Evolutionary conservation across 2,888 invertebrate species (phyloP), one percentile per base, ranked within the genome.

Genomic region (Parnassius apollo): DNA sequence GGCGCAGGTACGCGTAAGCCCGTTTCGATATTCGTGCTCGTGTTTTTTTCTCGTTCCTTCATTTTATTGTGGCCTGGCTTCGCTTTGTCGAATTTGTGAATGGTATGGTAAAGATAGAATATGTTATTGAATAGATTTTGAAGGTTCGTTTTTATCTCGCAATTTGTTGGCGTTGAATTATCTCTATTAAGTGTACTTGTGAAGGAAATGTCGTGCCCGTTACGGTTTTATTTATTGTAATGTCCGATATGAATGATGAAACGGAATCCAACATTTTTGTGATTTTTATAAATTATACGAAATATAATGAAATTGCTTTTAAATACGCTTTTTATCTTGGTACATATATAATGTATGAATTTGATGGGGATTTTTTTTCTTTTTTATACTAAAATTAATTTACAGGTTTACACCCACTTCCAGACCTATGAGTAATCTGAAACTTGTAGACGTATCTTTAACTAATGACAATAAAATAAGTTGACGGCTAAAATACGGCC

Each of bases 81-180:
- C 83, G 83, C 85, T 88, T 86, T 88, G 88, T 88, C 81, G 81
- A 81, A 84, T 87, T 88, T 86, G 86, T 90, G 89, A 90, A 90
- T 88, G 88, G 83, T 78, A 55, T 35, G 35, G 35, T 35, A 35
- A 35, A 35, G 35, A 7, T 35, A 35, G 35, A 35, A 18, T 18
- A 18, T 49, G 55, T 67, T 64, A 69, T 67, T 70, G 69, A 66
- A 72, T 70, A 69, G 66, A 65, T 9, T 64, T 62, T 58, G 64
- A 65, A 59, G 57, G 56, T 61, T 56, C 50, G 61, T 55, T 51
- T 35, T 61, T 42, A 48, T 65, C 61, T 55, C 62, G 52, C 53
- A 45, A 35, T 64, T 65, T 72, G 72, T 78, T 73, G 75, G 78
- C 75, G 76, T 73, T 72, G 71, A 73, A 68, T 52, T 71, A 69